Evolutionary conservation across 2,113 vertebrate species (phyloP).

Genomic region (Leuciscus idus): DNA sequence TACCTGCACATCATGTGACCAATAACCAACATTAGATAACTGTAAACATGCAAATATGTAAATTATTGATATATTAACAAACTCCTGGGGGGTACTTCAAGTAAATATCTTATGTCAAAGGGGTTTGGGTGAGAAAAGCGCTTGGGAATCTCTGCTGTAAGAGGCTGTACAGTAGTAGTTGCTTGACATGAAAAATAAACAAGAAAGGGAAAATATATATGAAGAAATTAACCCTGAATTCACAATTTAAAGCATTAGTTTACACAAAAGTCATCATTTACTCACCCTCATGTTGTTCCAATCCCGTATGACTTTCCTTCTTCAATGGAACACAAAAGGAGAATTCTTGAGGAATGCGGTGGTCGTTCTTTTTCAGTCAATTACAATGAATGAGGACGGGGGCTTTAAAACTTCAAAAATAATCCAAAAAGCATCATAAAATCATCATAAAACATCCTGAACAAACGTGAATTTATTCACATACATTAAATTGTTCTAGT

Average conservation of each 20-base stretch:
- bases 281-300: not conserved
- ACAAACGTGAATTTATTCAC: constrained; percentile 16
- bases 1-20: not conserved
- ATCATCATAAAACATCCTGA: not conserved
- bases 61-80: not conserved
- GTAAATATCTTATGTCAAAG: not conserved
- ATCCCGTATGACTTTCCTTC: not conserved
- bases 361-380: not conserved
- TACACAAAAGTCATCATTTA: not conserved
- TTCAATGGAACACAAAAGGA: not conserved
- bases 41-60: not conserved
- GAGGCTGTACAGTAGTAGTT: constrained; percentile 26
- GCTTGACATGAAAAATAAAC: not conserved
- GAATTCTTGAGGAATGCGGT: not conserved
- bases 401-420: not conserved
- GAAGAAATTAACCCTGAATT: not conserved
- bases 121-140: not conserved
- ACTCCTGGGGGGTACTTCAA: not conserved
- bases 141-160: not conserved
- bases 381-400: not conserved
- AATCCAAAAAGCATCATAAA: not conserved
- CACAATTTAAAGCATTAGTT: not conserved
- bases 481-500: not conserved
- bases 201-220: constrained; percentile 17
- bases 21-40: not conserved